A percentile compares a stretch with the other conserved stretches of the same genome.
Conservation (phyloP, 1,140 invertebrate species). For the Microplitis mediator region DNA sequence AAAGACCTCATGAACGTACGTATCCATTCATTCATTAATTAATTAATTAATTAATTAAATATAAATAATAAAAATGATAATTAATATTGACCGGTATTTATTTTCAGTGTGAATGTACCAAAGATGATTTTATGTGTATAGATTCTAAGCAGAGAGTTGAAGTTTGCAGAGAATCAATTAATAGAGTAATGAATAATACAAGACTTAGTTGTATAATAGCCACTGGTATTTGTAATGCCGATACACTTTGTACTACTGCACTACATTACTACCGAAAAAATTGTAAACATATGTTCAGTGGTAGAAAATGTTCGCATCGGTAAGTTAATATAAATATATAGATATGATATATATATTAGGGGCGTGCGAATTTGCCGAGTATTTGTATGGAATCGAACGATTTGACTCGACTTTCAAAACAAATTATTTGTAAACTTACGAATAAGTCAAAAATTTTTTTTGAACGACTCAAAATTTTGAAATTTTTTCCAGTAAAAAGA, state of each 20-base stretch:
- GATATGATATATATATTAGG: no score
- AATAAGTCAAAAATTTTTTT: no score
- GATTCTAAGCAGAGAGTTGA: conserved; percentile 72
- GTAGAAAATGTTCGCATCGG: conserved; percentile 75
- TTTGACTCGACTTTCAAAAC: no score
- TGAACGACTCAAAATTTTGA: no score
- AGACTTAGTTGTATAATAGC: conserved; percentile 76
- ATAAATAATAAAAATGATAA: not conserved
- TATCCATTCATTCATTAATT: conserved; percentile 28
- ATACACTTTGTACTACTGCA: conserved; percentile 76
- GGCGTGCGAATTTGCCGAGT: no score
- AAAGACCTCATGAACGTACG: conserved; percentile 74
- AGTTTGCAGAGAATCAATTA: conserved; percentile 73
- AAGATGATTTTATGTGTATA: conserved; percentile 67
- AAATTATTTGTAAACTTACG: no score
- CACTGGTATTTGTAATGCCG: conserved; percentile 78
- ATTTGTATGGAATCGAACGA: no score
- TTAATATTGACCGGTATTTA: not conserved
- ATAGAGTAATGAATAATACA: conserved; percentile 69
- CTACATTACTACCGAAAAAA: conserved; percentile 74
- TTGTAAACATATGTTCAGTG: conserved; percentile 78
- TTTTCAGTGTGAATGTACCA: conserved; percentile 74
- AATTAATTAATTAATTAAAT: not conserved
- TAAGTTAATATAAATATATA: conserved; percentile 30
- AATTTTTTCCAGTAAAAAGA: no score